Base-by-base conservation (phyloP, 2,888 invertebrate species). In the Melanostoma scalare region DNA sequence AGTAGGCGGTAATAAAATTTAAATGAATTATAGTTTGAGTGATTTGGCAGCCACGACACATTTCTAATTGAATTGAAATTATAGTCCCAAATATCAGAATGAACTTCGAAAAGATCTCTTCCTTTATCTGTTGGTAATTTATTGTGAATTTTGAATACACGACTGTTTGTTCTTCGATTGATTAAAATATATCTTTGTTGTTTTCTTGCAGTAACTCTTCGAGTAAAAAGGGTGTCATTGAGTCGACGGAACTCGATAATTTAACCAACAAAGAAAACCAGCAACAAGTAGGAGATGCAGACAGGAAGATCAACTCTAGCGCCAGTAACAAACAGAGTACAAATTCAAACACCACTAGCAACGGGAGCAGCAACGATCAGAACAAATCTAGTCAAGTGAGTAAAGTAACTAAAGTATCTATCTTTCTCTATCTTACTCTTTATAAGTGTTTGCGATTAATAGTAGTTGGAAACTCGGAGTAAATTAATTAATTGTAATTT, bases 301-400 rank as follows among this genome's bases (percentile, higher is more conserved):
- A 84, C 48, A 71, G 48, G 67, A 78, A 84, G 61, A 72, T 68
- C 65, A 72, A 35, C 68, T 75, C 50, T 31, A 79, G 31, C 36
- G 53, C 48, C 55, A 71, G 42, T 33, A 68, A 42, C 33, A 81
- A 78, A 31, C 56, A 69, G n/a, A 69, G 44, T 74, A 79, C 53
- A 67, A 77, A 76, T 48, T 58, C 42, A 72, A 81, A 69, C 52
- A 73, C 33, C 60, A 50, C 72, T 6, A 77, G 44, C 61, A 72
- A 46, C 63, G 79, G 50, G 48, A 84, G 67, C 73, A 68, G 46
- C 74, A 80, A 79, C 56, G 81, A 71, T 69, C 84, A 81, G 71
- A 72, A 76, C 46, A 82, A 76, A 75, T 85, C 86, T 86, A 86
- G 86, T 86, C 86, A 86, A 78, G 86, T 86, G 78, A 86, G 86